These are phyloP conservation scores for Erythrocebus patas DNA, from an alignment of 2,113 vertebrate species.

Conservation along the genomic window DNA sequence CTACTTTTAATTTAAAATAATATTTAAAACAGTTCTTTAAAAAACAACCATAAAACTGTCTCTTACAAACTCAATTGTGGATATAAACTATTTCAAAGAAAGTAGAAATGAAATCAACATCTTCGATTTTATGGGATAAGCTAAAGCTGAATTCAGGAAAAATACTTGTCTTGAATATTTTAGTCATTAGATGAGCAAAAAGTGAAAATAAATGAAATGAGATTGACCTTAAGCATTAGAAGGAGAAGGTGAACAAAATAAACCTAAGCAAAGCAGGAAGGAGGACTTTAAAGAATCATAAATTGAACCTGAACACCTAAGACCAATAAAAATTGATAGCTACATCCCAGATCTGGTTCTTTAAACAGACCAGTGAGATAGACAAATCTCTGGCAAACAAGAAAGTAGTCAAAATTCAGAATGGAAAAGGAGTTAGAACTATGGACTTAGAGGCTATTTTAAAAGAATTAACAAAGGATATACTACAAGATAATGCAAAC, in stretches of 20 bases:
- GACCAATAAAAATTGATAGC: not conserved
- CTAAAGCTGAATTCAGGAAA: not conserved
- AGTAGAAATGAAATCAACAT: not conserved
- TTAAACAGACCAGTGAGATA: not conserved
- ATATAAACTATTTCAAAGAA: conserved; percentile 43
- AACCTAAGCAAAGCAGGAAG: not conserved
- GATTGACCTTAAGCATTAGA: not conserved
- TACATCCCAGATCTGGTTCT: not conserved
- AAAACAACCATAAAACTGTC: not conserved
- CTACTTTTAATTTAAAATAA: conserved; percentile 34
- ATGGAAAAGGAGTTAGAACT: not conserved
- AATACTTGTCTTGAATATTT: conserved; percentile 27
- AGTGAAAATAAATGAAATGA: not conserved
- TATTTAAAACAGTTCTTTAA: conserved; percentile 3
- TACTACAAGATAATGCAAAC: not conserved
- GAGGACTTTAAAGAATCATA: not conserved
- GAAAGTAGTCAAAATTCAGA: conserved; percentile 26
- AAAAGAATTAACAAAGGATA: not conserved
- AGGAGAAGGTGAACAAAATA: conserved; percentile 14
- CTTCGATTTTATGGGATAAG: not conserved
- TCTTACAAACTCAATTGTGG: not conserved
- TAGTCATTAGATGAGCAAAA: conserved; percentile 18
- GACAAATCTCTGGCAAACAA: not conserved
- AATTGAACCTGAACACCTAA: not conserved
- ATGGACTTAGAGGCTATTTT: not conserved